A percentile compares a stretch with the other conserved stretches of the same genome.
phyloP scores from a whole-genome alignment of 2,797 vertebrate genomes.

The Sciurus carolinensis region DNA sequence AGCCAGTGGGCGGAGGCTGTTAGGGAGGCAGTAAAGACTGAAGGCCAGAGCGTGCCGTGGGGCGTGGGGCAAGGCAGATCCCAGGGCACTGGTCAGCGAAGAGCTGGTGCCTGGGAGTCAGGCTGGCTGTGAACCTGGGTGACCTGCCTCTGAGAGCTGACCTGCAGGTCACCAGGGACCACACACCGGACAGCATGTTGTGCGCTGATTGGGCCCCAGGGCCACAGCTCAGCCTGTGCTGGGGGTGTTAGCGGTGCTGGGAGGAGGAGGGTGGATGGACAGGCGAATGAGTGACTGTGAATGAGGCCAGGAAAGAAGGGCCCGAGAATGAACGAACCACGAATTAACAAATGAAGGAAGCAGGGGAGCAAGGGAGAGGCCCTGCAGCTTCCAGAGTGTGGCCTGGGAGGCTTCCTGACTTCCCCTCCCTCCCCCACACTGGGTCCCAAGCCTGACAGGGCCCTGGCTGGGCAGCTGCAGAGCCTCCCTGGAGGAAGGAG shows the following conservation, averaged over 20 bases:
- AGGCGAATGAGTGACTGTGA: neutral
- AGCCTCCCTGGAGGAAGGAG: too few relatives aligned
- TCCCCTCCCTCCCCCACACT: neutral
- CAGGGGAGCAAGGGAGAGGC: rapidly evolving
- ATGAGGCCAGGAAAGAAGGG: neutral
- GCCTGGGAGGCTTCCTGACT: neutral
- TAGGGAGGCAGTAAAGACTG: neutral
- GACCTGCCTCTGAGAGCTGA: neutral
- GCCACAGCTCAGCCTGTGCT: neutral
- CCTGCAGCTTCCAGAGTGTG: neutral
- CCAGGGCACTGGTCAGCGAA: neutral
- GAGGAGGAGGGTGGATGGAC: neutral
- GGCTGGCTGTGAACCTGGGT: neutral
- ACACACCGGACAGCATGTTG: neutral
- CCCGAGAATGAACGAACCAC: rapidly evolving
- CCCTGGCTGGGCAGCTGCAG: neutral
- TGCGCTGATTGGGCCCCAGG: rapidly evolving
- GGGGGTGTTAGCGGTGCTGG: neutral
- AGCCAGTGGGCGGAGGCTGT: neutral
- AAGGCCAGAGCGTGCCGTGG: neutral
- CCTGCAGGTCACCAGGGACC: neutral
- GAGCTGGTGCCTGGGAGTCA: neutral
- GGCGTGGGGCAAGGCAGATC: neutral
- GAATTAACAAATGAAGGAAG: neutral
- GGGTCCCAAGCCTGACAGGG: neutral